These are phyloP conservation scores for Sycophila texana DNA, from an alignment of 2,888 invertebrate species.

Conservation along the genomic window DNA sequence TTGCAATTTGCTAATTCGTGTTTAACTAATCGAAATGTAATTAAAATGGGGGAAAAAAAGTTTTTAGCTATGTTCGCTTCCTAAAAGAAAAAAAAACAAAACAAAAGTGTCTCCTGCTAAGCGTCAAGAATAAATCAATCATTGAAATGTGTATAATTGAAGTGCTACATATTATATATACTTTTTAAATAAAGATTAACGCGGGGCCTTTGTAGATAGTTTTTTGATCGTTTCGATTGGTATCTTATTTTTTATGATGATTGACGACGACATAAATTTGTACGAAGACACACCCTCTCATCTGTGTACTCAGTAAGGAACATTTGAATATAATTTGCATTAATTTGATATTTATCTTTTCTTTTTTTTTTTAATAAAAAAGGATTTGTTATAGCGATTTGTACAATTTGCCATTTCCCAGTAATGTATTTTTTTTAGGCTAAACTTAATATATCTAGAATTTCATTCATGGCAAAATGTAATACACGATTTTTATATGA, in stretches of 20 bases:
- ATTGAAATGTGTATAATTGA: slow-evolving; percentile 31
- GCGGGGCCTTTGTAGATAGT: slow-evolving; percentile 70
- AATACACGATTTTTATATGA: slow-evolving; percentile 9
- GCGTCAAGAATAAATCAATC: slow-evolving; percentile 47
- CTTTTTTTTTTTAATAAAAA: slow-evolving; percentile 8
- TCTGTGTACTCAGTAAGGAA: slow-evolving; percentile 17
- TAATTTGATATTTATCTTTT: slow-evolving; percentile 15
- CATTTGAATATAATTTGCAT: slow-evolving; percentile 36
- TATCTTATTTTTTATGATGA: slow-evolving; percentile 55
- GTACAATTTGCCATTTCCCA: slow-evolving; percentile 31
- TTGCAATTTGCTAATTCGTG: slow-evolving; percentile 32
- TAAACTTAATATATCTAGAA: slow-evolving; percentile 16
- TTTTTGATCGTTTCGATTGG: slow-evolving; percentile 60
- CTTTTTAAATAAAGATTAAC: slow-evolving; percentile 59
- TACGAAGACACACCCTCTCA: slow-evolving; percentile 33
- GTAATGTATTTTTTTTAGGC: not conserved
- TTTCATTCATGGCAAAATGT: slow-evolving; percentile 37
- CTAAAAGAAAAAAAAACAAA: slow-evolving; percentile 1
- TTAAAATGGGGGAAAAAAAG: slow-evolving; percentile 1
- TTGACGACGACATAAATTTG: slow-evolving; percentile 49
- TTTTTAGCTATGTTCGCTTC: slow-evolving; percentile 51
- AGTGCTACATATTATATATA: slow-evolving; percentile 41
- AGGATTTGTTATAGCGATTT: slow-evolving; percentile 30
- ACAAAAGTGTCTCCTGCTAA: slow-evolving; percentile 49
- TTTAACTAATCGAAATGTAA: slow-evolving; percentile 32